A percentile compares a stretch with the other conserved stretches of the same genome.
phyloP scores from a whole-genome alignment of 2,113 vertebrate genomes.

The Nycticryphes semicollaris region DNA sequence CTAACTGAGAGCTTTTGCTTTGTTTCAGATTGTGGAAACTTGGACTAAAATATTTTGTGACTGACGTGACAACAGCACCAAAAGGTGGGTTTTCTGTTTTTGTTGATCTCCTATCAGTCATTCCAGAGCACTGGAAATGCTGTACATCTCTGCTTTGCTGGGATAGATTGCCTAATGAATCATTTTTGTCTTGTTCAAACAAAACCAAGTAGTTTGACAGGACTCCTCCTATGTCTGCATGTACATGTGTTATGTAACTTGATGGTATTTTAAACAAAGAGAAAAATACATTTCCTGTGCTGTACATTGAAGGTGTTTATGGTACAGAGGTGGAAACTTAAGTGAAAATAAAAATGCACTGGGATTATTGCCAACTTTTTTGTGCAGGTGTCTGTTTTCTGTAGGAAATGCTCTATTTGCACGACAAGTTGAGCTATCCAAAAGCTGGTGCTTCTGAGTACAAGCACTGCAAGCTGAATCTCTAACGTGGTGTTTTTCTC shows the following conservation, averaged over 20 bases:
- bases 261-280: background rate
- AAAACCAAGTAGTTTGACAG: background rate
- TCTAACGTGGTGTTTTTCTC: background rate
- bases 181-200: background rate
- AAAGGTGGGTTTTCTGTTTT: slow-evolving; percentile 63
- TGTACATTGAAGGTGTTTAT: background rate
- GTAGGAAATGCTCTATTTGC: background rate
- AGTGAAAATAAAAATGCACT: background rate
- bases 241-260: background rate
- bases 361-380: background rate
- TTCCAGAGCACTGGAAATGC: background rate
- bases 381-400: background rate
- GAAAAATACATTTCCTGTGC: accelerated
- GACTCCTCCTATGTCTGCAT: background rate
- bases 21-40: slow-evolving; percentile 67
- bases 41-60: slow-evolving; percentile 19
- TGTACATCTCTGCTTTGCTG: background rate
- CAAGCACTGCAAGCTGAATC: background rate
- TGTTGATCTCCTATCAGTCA: background rate
- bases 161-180: background rate
- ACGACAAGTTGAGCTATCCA: background rate
- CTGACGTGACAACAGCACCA: background rate
- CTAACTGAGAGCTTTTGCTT: slow-evolving; percentile 24
- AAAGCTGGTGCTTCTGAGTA: background rate
- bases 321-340: background rate